These are phyloP conservation scores for Chloebia gouldiae DNA, from an alignment of 2,113 vertebrate species.

Conservation along the genomic window DNA sequence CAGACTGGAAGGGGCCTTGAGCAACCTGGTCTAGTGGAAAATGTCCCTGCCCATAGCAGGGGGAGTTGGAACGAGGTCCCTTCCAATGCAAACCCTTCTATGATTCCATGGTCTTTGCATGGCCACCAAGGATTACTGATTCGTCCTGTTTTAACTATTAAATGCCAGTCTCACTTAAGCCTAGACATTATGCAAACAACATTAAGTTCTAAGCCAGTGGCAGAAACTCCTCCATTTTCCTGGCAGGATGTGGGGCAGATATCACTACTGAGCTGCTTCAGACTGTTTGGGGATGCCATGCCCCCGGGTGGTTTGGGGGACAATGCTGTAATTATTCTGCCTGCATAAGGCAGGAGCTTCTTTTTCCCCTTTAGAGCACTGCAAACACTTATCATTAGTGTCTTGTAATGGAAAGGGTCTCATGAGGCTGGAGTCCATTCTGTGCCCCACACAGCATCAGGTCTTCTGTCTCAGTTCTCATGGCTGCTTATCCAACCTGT, in stretches of 20 bases:
- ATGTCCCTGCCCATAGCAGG: background rate
- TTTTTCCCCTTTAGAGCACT: background rate
- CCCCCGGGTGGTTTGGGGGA: accelerated
- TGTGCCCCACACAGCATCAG: background rate
- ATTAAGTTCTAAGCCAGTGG: background rate
- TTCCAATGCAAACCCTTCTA: background rate
- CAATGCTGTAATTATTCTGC: background rate
- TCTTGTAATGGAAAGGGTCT: background rate
- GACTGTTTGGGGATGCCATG: background rate
- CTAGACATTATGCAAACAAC: background rate
- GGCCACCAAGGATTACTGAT: background rate
- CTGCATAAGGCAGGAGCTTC: background rate
- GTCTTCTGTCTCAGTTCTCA: background rate
- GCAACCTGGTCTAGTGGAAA: background rate
- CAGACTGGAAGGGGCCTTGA: background rate
- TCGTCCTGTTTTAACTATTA: background rate
- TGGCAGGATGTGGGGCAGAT: background rate
- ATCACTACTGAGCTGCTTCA: background rate
- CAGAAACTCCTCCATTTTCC: background rate
- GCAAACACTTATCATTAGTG: background rate
- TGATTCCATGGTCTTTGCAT: background rate
- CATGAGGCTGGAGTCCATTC: background rate
- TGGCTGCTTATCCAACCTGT: background rate
- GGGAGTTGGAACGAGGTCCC: background rate
- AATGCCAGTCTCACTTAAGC: background rate